Conservation (phyloP, 2,113 vertebrate species). For the Corythornis cristatus region DNA sequence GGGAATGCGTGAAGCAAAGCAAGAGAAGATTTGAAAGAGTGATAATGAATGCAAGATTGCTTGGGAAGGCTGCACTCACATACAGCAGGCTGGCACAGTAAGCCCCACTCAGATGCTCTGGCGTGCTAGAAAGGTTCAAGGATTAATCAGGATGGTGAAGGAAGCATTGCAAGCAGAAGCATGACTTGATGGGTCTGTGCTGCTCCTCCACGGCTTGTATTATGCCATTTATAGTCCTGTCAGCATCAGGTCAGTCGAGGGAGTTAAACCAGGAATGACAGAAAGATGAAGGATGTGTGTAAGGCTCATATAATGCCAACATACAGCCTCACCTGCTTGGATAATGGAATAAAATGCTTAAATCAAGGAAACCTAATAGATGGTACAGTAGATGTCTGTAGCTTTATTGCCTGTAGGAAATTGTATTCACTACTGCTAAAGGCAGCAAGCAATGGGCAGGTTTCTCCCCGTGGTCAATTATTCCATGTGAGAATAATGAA, state of each 20-base stretch:
- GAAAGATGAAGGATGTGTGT: neutral
- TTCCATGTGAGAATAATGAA: neutral
- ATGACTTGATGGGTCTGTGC: neutral
- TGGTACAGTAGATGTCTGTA: neutral
- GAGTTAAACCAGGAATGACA: neutral
- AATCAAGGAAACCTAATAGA: neutral
- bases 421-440: neutral
- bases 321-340: neutral
- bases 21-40: neutral
- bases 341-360: constrained; percentile 9
- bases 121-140: neutral
- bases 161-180: neutral
- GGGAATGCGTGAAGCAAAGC: neutral
- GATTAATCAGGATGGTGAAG: neutral
- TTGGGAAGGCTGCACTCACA: neutral
- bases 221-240: neutral
- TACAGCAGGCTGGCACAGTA: neutral
- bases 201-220: neutral
- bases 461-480: neutral
- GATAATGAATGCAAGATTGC: neutral
- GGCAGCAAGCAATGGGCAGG: neutral
- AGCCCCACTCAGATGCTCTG: neutral
- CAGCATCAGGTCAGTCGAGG: neutral
- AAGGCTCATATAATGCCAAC: neutral
- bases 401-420: neutral